phyloP scores from a whole-genome alignment of 2,888 invertebrate genomes.

The Cheilosia variabilis region DNA sequence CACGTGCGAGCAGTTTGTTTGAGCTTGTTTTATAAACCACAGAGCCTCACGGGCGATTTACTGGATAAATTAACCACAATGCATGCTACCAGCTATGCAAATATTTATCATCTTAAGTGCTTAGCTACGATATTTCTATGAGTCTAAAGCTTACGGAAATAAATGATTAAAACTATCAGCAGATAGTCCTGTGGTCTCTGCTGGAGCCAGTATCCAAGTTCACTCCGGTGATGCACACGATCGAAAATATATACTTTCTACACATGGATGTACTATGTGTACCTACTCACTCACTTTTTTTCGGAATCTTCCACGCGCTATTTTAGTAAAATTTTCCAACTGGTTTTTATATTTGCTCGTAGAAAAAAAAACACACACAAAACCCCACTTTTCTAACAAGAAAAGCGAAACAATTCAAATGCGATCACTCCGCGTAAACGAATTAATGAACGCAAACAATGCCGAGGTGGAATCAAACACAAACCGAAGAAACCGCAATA shows the following conservation, averaged over 20 bases:
- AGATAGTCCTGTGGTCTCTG: conserved; percentile 59
- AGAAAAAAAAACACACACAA: conserved; percentile 5
- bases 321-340: conserved; percentile 34
- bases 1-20: not conserved
- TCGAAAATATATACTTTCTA: conserved; percentile 8
- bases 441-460: not conserved
- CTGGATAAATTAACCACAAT: conserved; percentile 33
- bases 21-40: not conserved
- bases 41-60: conserved; percentile 29
- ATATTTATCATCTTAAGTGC: conserved; percentile 65
- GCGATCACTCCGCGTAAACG: conserved; percentile 8
- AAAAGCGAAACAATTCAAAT: conserved; percentile 25
- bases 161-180: conserved; percentile 65
- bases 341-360: not conserved
- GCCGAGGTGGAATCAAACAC: conserved; percentile 10
- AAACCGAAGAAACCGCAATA: conserved; percentile 4
- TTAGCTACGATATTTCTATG: conserved; percentile 5
- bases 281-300: conserved; percentile 50
- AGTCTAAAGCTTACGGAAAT: conserved; percentile 58
- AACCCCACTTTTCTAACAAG: conserved; percentile 27
- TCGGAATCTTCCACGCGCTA: conserved; percentile 28
- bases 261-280: conserved; percentile 2
- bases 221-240: conserved; percentile 19
- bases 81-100: conserved; percentile 44
- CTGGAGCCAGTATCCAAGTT: conserved; percentile 51